phyloP scores from a whole-genome alignment of 2,797 vertebrate species.

The Centropyge bicolor region DNA sequence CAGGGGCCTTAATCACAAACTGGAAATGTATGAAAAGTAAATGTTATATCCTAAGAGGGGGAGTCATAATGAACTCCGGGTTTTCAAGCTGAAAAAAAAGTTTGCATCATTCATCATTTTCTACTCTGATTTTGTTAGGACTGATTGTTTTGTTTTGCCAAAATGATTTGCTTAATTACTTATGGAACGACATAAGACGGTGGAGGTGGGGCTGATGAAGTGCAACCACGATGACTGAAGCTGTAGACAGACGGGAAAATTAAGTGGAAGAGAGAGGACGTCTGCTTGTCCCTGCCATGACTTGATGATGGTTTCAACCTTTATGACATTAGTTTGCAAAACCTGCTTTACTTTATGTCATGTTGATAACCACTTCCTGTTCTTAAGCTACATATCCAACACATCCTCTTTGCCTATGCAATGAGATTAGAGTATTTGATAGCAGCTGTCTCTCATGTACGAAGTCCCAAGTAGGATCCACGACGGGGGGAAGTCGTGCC shows the following conservation, averaged over 20 bases:
- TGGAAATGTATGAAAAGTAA: neutral
- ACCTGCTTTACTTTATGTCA: too few species aligned
- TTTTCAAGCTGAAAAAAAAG: neutral
- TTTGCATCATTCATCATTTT: neutral
- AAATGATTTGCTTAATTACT: conserved; percentile 3
- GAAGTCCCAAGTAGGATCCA: neutral
- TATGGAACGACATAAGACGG: neutral
- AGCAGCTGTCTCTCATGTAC: neutral
- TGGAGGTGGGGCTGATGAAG: conserved; percentile 10
- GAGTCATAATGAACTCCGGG: neutral
- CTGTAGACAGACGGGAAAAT: too few species aligned
- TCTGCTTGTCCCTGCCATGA: neutral
- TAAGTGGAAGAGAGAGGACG: too few species aligned
- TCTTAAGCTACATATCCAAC: neutral
- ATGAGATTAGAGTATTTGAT: neutral
- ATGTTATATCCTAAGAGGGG: neutral
- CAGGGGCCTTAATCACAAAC: neutral
- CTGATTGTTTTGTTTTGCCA: neutral
- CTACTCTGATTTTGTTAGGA: neutral
- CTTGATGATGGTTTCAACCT: neutral
- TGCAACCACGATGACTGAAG: neutral
- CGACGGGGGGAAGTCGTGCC: neutral
- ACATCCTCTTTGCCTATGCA: neutral
- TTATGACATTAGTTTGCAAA: neutral
- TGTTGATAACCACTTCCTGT: neutral